Conservation (phyloP, 2,888 invertebrate species). For the Pachymerium ferrugineum region DNA sequence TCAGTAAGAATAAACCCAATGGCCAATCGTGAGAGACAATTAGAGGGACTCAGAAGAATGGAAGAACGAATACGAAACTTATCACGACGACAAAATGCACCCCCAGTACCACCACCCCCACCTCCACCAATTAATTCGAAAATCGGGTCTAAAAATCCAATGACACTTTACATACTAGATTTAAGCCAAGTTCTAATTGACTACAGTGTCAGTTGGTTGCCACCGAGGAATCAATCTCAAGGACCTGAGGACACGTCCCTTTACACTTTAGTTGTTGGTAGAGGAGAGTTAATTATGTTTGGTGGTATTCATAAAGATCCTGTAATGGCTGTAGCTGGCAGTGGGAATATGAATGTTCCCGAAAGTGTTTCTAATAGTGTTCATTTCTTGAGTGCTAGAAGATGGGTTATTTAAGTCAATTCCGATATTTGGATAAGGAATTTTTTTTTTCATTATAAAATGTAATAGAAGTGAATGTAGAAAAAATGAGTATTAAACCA, state of each 20-base stretch:
- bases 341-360: conserved; percentile 29
- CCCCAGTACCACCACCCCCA: not conserved
- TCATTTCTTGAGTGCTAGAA: conserved; percentile 67
- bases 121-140: conserved; percentile 18
- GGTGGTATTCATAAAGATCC: conserved; percentile 84
- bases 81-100: conserved; percentile 35
- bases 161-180: conserved; percentile 81
- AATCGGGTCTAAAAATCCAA: conserved; percentile 54
- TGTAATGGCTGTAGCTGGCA: conserved; percentile 50
- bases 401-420: conserved; percentile 39
- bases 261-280: conserved; percentile 80
- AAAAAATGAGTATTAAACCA: too few relatives aligned
- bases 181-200: conserved; percentile 64
- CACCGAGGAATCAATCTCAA: conserved; percentile 34
- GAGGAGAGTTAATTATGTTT: conserved; percentile 89
- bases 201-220: conserved; percentile 52
- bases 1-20: conserved; percentile 49
- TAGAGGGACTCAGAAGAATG: conserved; percentile 61
- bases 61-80: conserved; percentile 52
- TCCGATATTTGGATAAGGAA: not conserved
- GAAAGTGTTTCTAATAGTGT: conserved; percentile 71
- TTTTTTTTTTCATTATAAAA: not conserved
- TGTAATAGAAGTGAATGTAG: too few relatives aligned
- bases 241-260: conserved; percentile 81
- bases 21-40: conserved; percentile 57